Evolutionary conservation across 2,797 vertebrate species (phyloP), one percentile per base, ranked within the genome.

Genomic region (Rhinatrema bivittatum): DNA sequence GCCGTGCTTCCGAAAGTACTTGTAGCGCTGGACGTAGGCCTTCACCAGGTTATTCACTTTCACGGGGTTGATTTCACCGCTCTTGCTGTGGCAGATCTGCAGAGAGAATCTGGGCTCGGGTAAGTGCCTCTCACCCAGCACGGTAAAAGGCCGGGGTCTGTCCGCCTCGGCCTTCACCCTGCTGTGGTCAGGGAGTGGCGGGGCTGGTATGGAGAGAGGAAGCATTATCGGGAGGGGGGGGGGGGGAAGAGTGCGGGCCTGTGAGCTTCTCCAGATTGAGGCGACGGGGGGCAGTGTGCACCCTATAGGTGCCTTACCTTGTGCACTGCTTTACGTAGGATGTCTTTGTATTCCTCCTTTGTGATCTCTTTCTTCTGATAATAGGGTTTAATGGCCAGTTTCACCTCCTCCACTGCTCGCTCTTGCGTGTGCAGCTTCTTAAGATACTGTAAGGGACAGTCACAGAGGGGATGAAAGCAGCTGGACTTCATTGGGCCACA

Each of bases 351-450:
- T 10, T 96, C 93, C 0, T 94, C 91, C 79, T 96, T 96, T 58
- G 89, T 94, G 68, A 96, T 96, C 72, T 96, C 93, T 68, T 96
- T 96, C 49, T 89, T 90, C 72, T 96, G 91, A 43, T 95, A 96
- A 70, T 91, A 96, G 1, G 93, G 93, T 61, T 96, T 96, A 57
- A 96, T 96, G 45, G 93, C 91, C n/a, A 96, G 65, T 52, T 96
- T 96, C 39, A 94, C 93, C 71, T 96, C 93, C 68, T 96, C 93
- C 46, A 96, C 91, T 0, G 93, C 93, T 13, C 91, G 78, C 61
- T 96, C 93, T 80, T 96, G 93, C 1, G 91, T 96, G 65, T 96
- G 91, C 54, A 96, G 87, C 71, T 96, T 95, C 74, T 96, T 93
- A 58, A 96, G 72, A 50, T 94, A 96, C 93, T 95, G 67, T 11